Conservation (phyloP, 2,888 invertebrate genomes). For the Eledone cirrhosa region DNA sequence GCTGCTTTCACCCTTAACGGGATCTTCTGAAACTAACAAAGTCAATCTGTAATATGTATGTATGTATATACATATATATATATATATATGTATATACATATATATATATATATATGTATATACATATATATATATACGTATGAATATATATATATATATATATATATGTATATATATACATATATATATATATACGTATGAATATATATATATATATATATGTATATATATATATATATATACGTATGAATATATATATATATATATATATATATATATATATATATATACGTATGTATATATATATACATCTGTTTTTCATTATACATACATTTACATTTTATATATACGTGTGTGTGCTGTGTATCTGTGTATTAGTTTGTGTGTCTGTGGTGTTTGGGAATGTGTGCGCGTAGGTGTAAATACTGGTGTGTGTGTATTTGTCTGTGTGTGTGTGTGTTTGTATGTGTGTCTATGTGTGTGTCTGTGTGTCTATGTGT, state of each 20-base stretch:
- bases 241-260: not conserved
- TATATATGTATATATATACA: conserved; percentile 8
- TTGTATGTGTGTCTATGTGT: no score
- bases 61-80: not conserved
- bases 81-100: not conserved
- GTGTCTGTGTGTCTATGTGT: no score
- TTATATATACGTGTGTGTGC: no score
- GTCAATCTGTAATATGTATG: not conserved
- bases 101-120: not conserved
- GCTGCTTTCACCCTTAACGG: no score
- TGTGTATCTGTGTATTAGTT: no score
- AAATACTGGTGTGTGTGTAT: no score
- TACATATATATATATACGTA: not conserved
- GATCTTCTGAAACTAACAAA: no score
- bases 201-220: not conserved
- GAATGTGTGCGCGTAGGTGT: no score
- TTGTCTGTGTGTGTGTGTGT: no score
- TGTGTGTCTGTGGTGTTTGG: no score
- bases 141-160: not conserved
- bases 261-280: not conserved
- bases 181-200: not conserved
- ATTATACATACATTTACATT: not conserved
- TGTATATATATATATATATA: not conserved
- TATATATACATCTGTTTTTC: not conserved
- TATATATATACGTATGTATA: not conserved